Percentiles rank a stretch among this genome's conserved stretches.
phyloP scores from a whole-genome alignment of 2,797 vertebrate species.

The Loris lydekkerianus region DNA sequence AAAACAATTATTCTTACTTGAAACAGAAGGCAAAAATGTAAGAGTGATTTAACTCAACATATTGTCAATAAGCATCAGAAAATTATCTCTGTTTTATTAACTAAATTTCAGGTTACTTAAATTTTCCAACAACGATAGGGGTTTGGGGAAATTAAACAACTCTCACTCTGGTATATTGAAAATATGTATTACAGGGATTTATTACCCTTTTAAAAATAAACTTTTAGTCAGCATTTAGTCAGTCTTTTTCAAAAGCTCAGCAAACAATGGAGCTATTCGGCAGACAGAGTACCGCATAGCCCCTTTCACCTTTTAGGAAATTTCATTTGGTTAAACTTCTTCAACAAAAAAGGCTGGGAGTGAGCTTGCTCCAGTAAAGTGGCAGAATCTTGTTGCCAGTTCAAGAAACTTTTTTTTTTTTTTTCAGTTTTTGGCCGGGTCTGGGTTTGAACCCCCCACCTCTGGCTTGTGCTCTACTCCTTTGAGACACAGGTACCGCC shows the following conservation, averaged over 20 bases:
- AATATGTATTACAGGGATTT: background rate
- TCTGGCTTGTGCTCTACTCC: no score
- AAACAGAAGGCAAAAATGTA: background rate
- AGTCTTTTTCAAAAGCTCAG: background rate
- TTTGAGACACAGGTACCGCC: background rate
- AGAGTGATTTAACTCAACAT: background rate
- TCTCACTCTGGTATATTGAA: background rate
- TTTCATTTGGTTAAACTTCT: background rate
- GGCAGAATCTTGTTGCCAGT: no score
- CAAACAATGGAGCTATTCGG: background rate
- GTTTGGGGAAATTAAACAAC: background rate
- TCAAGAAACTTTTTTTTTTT: no score
- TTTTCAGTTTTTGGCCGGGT: no score
- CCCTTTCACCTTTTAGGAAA: background rate
- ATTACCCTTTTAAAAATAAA: background rate
- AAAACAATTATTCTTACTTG: background rate
- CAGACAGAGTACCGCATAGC: background rate
- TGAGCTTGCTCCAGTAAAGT: background rate
- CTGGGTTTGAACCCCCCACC: no score
- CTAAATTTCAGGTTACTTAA: background rate
- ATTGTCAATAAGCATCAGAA: constrained; percentile 20
- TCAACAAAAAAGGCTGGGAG: background rate
- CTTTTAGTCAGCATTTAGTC: background rate
- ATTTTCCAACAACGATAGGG: background rate
- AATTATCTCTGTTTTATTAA: background rate